Percentiles rank a stretch among this genome's conserved stretches.
Conservation (phyloP, 1,140 invertebrate genomes). For the Hormaphis cornu region DNA sequence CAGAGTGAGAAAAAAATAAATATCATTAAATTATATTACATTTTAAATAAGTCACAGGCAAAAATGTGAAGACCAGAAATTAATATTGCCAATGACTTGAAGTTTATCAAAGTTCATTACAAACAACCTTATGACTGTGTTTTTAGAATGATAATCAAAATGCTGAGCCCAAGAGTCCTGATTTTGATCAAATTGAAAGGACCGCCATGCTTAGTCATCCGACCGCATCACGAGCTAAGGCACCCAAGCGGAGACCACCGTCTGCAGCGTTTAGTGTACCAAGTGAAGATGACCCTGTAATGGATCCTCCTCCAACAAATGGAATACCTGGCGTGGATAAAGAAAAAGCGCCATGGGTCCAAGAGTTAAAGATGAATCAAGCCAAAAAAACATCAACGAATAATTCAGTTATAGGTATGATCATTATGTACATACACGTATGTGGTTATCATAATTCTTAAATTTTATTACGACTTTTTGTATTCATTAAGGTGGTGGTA, state of each 20-base stretch:
- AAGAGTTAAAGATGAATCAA: conserved; percentile 40
- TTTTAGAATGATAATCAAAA: not conserved
- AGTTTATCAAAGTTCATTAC: too few relatives aligned
- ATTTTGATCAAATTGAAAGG: conserved; percentile 52
- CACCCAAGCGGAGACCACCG: conserved; percentile 54
- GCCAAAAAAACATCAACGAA: conserved; percentile 37
- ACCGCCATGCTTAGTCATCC: conserved; percentile 52
- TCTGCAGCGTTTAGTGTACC: conserved; percentile 40
- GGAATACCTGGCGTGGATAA: conserved; percentile 34
- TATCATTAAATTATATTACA: too few relatives aligned
- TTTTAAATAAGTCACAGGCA: too few relatives aligned
- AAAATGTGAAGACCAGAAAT: too few relatives aligned
- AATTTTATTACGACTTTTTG: not conserved
- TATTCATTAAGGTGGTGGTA: not conserved
- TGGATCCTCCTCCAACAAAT: conserved; percentile 29
- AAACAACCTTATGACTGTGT: too few relatives aligned
- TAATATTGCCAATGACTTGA: too few relatives aligned
- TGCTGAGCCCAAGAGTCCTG: conserved; percentile 34
- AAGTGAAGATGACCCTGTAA: not conserved
- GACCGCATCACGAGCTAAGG: conserved; percentile 54
- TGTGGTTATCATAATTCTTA: not conserved
- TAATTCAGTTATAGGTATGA: conserved; percentile 21
- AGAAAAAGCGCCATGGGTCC: conserved; percentile 38
- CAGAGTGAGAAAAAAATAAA: too few relatives aligned
- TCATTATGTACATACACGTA: not conserved